Evolutionary conservation across 2,888 invertebrate species (phyloP), one percentile per base, ranked within the genome.

Genomic region (Tipula vernalis): DNA sequence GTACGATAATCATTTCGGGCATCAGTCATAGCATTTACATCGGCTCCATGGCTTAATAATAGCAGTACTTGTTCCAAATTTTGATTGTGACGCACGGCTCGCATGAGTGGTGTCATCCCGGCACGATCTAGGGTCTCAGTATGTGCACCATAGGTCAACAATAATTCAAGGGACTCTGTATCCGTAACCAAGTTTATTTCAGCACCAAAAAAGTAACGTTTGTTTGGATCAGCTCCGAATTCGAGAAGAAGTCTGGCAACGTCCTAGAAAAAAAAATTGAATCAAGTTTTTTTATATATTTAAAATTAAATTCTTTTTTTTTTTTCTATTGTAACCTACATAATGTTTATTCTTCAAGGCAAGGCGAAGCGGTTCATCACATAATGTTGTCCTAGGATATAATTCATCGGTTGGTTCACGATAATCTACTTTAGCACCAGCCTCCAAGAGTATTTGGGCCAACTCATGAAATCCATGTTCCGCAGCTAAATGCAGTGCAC

Each of bases 71-170:
- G 94, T 86, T 95, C 94, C 91, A 96, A 94, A 86, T 96, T 95
- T 92, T 95, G 95, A 18, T 94, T 94, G 89, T 96, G 94, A 86
- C 97, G 92, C 15, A 96, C 96, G 6, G 97, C 97, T 90, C 97
- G 97, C 98, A 98, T 98, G 36, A 98, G 92, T 0, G 98, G 97
- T 0, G 97, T 97, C 15, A 98, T 92, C 0, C 98, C 98, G 87
- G 96, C 95, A 47, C 98, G 93, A 90, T 97, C 97, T 87, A 96
- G 93, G 36, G 96, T 95, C 91, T 98, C 97, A 83, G 98, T 96
- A 90, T 96, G 94, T 0, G 98, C 98, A 2, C 98, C 98, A 90
- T 96, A 96, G 18, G 94, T 95, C 87, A 98, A 93, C 88, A 98
- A 92, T 88, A 98, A 92, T 90, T 96, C 95, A 90, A 98, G 90